A percentile compares a stretch with the other conserved stretches of the same genome.
Evolutionary conservation across 2,888 invertebrate species (phyloP).

Genomic region (Megalurothrips usitatus): DNA sequence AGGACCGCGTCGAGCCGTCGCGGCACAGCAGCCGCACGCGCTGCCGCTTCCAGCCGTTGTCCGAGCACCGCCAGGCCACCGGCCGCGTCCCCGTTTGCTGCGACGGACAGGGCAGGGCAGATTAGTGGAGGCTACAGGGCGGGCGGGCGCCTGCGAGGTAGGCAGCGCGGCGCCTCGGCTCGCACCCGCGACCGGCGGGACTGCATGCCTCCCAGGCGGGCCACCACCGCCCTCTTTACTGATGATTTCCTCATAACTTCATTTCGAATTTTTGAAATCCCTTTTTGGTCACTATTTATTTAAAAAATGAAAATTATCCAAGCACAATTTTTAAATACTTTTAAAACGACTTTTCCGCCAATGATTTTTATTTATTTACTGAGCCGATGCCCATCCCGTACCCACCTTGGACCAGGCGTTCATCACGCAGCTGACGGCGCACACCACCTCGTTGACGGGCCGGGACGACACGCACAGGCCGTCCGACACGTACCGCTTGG

Average conservation of each 20-base stretch:
- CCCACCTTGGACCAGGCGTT: constrained; percentile 18
- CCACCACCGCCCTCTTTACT: too few relatives aligned
- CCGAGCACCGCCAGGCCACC: constrained; percentile 33
- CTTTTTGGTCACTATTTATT: too few relatives aligned
- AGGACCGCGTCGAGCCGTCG: constrained; percentile 35
- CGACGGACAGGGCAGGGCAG: background rate
- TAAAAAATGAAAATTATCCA: too few relatives aligned
- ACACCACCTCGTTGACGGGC: constrained; percentile 38
- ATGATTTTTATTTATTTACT: too few relatives aligned
- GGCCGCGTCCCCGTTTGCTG: background rate
- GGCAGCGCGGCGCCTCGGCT: background rate
- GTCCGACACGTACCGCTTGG: constrained; percentile 39
- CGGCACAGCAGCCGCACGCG: constrained; percentile 35
- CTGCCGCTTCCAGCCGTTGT: constrained; percentile 32
- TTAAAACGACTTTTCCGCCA: too few relatives aligned
- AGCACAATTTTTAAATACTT: too few relatives aligned
- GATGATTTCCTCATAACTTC: too few relatives aligned
- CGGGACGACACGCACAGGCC: constrained; percentile 38
- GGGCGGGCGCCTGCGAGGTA: background rate
- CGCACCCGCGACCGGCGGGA: background rate
- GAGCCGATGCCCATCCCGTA: too few relatives aligned
- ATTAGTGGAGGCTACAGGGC: background rate
- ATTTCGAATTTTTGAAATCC: too few relatives aligned
- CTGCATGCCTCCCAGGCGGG: too few relatives aligned
- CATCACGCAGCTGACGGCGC: constrained; percentile 38